These are phyloP conservation scores for Polypedilum vanderplanki DNA, from an alignment of 1,140 invertebrate genomes.

Conservation along the genomic window DNA sequence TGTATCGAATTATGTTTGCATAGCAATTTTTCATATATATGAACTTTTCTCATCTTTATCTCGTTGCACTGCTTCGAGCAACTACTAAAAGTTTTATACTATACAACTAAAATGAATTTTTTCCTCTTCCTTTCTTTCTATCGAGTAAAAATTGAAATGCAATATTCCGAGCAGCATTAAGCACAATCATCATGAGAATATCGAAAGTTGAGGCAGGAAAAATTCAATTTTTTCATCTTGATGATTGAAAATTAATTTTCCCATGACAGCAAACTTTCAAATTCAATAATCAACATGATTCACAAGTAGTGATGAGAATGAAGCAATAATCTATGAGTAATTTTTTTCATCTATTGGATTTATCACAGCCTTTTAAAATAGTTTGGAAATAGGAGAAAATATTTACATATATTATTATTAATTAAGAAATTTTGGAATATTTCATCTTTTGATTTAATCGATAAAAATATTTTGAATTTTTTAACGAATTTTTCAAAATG, in stretches of 20 bases:
- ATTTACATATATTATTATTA: not conserved
- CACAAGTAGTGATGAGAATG: not conserved
- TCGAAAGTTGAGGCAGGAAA: not conserved
- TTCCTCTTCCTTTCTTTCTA: not conserved
- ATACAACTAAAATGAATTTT: not conserved
- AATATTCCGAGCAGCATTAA: not conserved
- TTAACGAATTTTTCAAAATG: too few relatives aligned
- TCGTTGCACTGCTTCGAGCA: not conserved
- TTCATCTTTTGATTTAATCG: too few relatives aligned
- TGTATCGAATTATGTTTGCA: slow-evolving; percentile 7
- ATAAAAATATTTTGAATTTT: too few relatives aligned
- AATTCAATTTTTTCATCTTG: not conserved
- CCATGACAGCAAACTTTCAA: not conserved
- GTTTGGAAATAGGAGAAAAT: not conserved
- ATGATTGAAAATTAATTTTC: slow-evolving; percentile 19
- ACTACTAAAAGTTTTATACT: not conserved
- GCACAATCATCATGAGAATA: slow-evolving; percentile 11
- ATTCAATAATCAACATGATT: not conserved
- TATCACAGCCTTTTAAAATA: not conserved
- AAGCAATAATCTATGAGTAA: slow-evolving; percentile 2
- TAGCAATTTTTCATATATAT: slow-evolving; percentile 12
- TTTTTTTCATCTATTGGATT: not conserved
- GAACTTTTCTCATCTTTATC: not conserved
- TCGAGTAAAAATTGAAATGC: not conserved
- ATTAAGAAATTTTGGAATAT: too few relatives aligned